phyloP scores from a whole-genome alignment of 2,888 invertebrate species.

The Thyatira batis region DNA sequence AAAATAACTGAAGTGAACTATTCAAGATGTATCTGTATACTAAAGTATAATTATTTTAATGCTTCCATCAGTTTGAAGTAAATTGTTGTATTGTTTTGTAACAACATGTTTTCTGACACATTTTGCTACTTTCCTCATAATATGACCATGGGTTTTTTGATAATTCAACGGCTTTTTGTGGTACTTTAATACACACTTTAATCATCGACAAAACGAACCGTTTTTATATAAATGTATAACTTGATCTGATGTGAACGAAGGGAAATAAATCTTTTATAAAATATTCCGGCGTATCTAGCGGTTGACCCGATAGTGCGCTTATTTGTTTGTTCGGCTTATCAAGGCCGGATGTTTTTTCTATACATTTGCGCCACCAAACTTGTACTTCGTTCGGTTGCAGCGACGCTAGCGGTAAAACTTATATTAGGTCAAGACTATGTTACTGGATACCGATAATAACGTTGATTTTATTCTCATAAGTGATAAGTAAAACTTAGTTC shows the following conservation, averaged over 20 bases:
- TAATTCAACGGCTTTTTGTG: too few relatives aligned
- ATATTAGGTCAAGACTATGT: conserved; percentile 73
- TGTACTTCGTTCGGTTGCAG: conserved; percentile 68
- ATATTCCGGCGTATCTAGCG: conserved; percentile 72
- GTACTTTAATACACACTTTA: too few relatives aligned
- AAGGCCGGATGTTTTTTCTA: conserved; percentile 82
- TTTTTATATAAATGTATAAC: not conserved
- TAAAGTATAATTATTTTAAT: too few relatives aligned
- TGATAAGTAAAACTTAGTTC: conserved; percentile 39
- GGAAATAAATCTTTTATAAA: conserved; percentile 66
- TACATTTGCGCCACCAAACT: conserved; percentile 77
- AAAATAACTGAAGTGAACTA: too few relatives aligned
- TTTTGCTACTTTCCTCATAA: not conserved
- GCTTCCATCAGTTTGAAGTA: too few relatives aligned
- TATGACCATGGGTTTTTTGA: not conserved
- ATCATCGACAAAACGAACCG: too few relatives aligned
- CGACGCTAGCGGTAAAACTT: conserved; percentile 67
- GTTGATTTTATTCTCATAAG: conserved; percentile 56
- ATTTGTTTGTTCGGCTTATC: conserved; percentile 81
- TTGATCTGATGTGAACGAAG: conserved; percentile 26
- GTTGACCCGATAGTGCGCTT: conserved; percentile 78
- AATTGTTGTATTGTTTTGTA: not conserved
- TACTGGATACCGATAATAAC: conserved; percentile 64
- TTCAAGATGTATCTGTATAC: too few relatives aligned
- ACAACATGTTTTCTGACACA: not conserved